Evolutionary conservation across 2,888 invertebrate species (phyloP).

Genomic region (Sipha maydis): DNA sequence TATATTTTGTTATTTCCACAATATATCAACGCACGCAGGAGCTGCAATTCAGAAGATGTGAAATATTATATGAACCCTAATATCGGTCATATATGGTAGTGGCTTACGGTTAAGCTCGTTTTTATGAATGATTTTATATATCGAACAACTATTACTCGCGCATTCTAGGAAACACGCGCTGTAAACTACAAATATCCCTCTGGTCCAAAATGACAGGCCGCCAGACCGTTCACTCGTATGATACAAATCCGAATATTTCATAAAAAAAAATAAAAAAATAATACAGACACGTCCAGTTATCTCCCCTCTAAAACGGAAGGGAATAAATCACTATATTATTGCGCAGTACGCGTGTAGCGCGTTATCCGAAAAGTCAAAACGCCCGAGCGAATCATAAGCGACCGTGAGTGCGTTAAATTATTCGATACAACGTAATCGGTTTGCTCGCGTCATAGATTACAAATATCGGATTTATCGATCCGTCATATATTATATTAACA

Average conservation of each 20-base stretch:
- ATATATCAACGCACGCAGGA: too few relatives aligned
- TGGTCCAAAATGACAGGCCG: conserved; percentile 19
- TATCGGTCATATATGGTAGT: background rate
- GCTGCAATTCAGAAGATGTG: too few relatives aligned
- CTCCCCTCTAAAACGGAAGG: background rate
- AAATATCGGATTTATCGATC: conserved; percentile 19
- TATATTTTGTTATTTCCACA: too few relatives aligned
- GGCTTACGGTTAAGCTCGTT: background rate
- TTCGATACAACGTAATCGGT: too few relatives aligned
- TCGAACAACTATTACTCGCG: background rate
- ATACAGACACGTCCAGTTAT: background rate
- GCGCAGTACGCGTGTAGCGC: too few relatives aligned
- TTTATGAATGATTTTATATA: background rate
- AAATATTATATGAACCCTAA: too few relatives aligned
- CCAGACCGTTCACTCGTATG: background rate
- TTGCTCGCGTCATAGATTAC: too few relatives aligned
- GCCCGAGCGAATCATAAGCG: too few relatives aligned
- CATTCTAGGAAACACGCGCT: background rate
- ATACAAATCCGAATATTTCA: conserved; percentile 24
- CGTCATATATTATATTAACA: background rate
- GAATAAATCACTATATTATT: conserved; percentile 18
- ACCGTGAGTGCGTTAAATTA: too few relatives aligned
- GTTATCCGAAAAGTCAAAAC: too few relatives aligned
- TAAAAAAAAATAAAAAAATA: conserved; percentile 9
- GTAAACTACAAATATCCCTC: background rate